Evolutionary conservation across 2,113 vertebrate species (phyloP).

Genomic region (Ictalurus furcatus): DNA sequence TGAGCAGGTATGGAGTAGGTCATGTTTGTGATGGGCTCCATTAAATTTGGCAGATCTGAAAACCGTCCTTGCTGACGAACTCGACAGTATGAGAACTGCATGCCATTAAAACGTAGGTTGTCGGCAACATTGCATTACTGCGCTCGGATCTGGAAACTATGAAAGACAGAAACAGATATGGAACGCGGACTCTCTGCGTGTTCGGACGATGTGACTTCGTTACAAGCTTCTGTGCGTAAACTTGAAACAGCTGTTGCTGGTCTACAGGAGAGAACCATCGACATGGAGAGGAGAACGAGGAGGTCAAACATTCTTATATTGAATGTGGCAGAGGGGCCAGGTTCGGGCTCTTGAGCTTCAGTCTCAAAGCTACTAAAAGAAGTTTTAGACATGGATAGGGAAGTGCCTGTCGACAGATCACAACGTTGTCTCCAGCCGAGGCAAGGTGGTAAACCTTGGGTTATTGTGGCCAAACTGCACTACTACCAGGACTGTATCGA

Average conservation of each 20-base stretch:
- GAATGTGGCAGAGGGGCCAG: slow-evolving; percentile 12
- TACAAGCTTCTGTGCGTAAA: neutral
- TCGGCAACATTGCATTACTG: neutral
- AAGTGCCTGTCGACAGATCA: neutral
- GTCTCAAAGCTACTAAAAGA: slow-evolving; percentile 17
- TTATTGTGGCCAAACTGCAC: neutral
- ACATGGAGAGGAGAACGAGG: slow-evolving; percentile 23
- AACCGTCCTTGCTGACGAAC: neutral
- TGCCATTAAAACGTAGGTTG: too few relatives aligned
- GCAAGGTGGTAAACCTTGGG: too few relatives aligned
- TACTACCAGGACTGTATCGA: neutral
- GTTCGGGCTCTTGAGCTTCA: neutral
- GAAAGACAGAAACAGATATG: neutral
- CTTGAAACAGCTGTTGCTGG: neutral
- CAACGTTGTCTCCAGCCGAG: neutral
- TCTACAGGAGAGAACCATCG: neutral
- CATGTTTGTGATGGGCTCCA: too few relatives aligned
- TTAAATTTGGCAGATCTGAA: too few relatives aligned
- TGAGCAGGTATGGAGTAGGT: too few relatives aligned
- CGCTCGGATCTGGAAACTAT: neutral
- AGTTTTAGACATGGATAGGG: neutral
- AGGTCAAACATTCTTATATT: neutral
- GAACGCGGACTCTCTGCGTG: neutral
- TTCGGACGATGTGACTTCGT: neutral
- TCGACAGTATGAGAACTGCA: neutral